These are phyloP conservation scores for Corapipo altera DNA, from an alignment of 2,113 vertebrate genomes.

Conservation along the genomic window DNA sequence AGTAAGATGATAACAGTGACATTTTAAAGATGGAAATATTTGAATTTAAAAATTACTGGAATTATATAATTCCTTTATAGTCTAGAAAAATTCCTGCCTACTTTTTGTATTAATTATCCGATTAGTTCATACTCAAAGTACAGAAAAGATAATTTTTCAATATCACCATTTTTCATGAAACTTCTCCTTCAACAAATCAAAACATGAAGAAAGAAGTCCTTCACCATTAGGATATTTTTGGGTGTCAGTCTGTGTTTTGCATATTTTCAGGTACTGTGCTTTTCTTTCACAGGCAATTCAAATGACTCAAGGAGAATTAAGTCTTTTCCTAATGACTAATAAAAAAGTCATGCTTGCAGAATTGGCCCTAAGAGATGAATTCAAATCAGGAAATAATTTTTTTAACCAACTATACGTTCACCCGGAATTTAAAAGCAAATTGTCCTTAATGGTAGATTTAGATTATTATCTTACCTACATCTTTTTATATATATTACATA, in stretches of 20 bases:
- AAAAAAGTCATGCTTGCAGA: not conserved
- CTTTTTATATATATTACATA: not conserved
- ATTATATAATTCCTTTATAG: not conserved
- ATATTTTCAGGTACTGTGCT: not conserved
- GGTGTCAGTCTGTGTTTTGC: not conserved
- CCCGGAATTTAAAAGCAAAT: not conserved
- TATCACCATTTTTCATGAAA: not conserved
- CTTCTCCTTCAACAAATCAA: not conserved
- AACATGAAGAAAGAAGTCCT: not conserved
- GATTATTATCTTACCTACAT: not conserved
- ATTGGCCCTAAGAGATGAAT: not conserved
- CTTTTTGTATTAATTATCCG: not conserved
- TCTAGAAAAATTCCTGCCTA: not conserved
- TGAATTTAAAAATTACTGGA: not conserved
- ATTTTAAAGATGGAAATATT: not conserved
- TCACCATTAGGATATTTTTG: not conserved
- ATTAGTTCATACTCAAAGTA: not conserved
- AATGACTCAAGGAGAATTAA: not conserved
- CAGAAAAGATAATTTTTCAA: not conserved
- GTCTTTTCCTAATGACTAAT: not conserved
- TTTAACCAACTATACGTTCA: not conserved
- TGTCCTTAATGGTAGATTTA: not conserved
- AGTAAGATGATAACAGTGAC: not conserved
- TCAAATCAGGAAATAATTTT: not conserved
- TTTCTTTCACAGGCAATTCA: not conserved